Base-by-base conservation (phyloP, 2,113 vertebrate genomes). In the Delphinus delphis region DNA sequence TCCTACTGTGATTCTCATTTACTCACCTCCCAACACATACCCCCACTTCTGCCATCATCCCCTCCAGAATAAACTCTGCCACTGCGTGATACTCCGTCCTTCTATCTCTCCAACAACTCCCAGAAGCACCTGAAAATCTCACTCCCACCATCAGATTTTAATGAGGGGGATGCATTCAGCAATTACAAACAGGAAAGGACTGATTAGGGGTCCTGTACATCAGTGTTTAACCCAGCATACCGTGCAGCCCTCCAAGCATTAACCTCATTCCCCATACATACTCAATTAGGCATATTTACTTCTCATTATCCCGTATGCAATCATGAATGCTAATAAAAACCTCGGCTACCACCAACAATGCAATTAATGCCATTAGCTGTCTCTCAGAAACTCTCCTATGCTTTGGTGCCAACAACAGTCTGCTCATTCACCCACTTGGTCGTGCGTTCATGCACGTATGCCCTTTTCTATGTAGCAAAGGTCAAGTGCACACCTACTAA, bases 361-460 rank as follows among this genome's bases (percentile, higher is more conserved):
- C 74, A 90, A 98, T 97, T 95, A 96, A 95, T 89, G 86, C 89
- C 68, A 87, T 96, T 97, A 98, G 95, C 96, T n/a, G 68, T 96
- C 93, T 97, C 93, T 95, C 85, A 76, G 90, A 96, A 93, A 79
- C 63, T 65, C 73, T 33, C 53, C 80, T 44, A 67, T 5, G 4
- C 65, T n/a, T 71, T 38, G 63, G 47, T 47, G 79, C 88, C 82
- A 71, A 44, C 55, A 8, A 15, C 77, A 33, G 77, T 53, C 67
- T 0, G 41, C 71, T 94, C 93, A 36, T 28, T 74, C 80, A 88
- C 26, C n/a, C 93, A 67, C 26, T 62, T 10, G 85, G 38, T n/a
- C 76, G 53, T 13, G 93, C 82, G 79, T 71, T 62, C 60, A 20
- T 18, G 65, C 93, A 88, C 9, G 0, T 36, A 50, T 4, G 36